Conservation (phyloP, 1,140 invertebrate genomes). For the Macrobrachium nipponense region DNA sequence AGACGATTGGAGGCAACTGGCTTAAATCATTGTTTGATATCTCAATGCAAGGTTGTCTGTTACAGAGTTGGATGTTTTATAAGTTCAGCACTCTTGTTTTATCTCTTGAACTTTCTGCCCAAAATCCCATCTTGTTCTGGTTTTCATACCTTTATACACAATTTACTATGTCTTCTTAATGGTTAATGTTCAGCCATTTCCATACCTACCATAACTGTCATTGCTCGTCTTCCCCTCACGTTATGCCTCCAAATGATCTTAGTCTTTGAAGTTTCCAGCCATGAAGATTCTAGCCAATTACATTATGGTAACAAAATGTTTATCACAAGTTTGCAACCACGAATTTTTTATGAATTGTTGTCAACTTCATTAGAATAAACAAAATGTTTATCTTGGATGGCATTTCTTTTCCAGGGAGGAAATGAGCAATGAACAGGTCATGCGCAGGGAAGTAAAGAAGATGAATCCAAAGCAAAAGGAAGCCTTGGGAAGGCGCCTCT, state of each 20-base stretch:
- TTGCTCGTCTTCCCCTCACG: not conserved
- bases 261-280: too few relatives aligned
- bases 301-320: not conserved
- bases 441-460: slow-evolving; percentile 50
- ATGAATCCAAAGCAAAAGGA: slow-evolving; percentile 45
- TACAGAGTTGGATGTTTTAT: too few relatives aligned
- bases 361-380: not conserved
- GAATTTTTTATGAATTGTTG: not conserved
- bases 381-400: not conserved
- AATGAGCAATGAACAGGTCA: slow-evolving; percentile 29
- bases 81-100: too few relatives aligned
- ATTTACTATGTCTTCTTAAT: too few relatives aligned
- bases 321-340: not conserved
- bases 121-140: too few relatives aligned
- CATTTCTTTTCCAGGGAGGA: slow-evolving; percentile 40
- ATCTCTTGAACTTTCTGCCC: too few relatives aligned
- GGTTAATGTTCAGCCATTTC: not conserved
- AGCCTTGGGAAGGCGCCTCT: slow-evolving; percentile 27
- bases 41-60: too few relatives aligned
- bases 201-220: not conserved
- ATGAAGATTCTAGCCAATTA: too few relatives aligned
- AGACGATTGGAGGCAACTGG: too few relatives aligned
- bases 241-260: not conserved
- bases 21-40: too few relatives aligned
- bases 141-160: too few relatives aligned